These are phyloP conservation scores for Cynaeus angustus DNA, from an alignment of 2,888 invertebrate species.

Conservation along the genomic window DNA sequence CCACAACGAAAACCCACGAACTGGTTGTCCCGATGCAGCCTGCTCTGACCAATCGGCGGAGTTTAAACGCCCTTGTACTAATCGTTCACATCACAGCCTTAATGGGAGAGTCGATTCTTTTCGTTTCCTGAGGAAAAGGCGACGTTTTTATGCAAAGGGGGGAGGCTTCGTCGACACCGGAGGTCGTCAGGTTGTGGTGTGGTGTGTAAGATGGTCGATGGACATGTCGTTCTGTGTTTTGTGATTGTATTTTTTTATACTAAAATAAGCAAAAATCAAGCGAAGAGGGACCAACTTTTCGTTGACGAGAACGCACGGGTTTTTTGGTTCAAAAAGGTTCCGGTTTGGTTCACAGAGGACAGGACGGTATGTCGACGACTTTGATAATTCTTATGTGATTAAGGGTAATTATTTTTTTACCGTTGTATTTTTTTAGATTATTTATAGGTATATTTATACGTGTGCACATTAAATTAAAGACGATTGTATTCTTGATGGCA, in stretches of 20 bases:
- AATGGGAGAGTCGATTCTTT: constrained; percentile 28
- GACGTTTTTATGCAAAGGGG: constrained; percentile 16
- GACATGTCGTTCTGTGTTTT: constrained; percentile 34
- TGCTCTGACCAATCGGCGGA: constrained; percentile 83
- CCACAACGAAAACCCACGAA: constrained; percentile 87
- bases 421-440: constrained; percentile 59
- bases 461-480: constrained; percentile 56
- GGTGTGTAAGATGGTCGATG: constrained; percentile 26
- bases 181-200: constrained; percentile 40
- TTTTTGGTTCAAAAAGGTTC: constrained; percentile 23
- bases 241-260: constrained; percentile 15
- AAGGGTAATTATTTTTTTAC: constrained; percentile 63
- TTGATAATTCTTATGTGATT: constrained; percentile 58
- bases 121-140: constrained; percentile 19
- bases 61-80: constrained; percentile 48
- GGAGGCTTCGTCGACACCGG: constrained; percentile 25
- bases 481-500: constrained; percentile 37
- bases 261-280: constrained; percentile 5
- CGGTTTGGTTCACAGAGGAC: constrained; percentile 36
- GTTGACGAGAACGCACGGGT: constrained; percentile 13
- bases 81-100: constrained; percentile 51
- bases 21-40: constrained; percentile 90
- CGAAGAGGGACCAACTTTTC: constrained; percentile 40
- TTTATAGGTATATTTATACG: constrained; percentile 61
- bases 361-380: constrained; percentile 37